Percentiles rank a stretch among this genome's conserved stretches.
These are phyloP conservation scores for Brachyhypopomus occidentalis DNA, from an alignment of 2,113 vertebrate genomes.

Conservation along the genomic window DNA sequence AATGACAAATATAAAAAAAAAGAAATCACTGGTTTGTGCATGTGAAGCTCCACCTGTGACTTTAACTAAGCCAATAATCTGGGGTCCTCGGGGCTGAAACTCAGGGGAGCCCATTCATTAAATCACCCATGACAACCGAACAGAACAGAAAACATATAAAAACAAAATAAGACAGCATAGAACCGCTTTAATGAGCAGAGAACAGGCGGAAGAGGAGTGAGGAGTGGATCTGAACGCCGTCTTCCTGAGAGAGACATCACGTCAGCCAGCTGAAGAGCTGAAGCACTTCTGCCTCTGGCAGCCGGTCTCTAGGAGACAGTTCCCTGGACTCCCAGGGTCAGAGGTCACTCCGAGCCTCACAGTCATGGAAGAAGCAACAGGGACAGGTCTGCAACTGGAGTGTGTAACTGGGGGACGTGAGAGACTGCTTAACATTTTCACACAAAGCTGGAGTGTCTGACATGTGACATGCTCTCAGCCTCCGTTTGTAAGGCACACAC, in stretches of 20 bases:
- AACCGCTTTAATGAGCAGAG: too few relatives aligned
- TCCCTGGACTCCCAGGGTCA: not conserved
- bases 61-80: too few relatives aligned
- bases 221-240: not conserved
- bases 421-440: not conserved
- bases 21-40: too few relatives aligned
- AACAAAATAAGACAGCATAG: too few relatives aligned
- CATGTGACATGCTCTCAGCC: not conserved
- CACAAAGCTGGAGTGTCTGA: not conserved
- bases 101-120: too few relatives aligned
- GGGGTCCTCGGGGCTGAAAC: too few relatives aligned
- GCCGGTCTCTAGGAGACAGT: not conserved
- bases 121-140: too few relatives aligned
- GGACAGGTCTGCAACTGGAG: not conserved
- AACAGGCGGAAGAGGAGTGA: not conserved
- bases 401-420: not conserved
- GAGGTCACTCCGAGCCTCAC: not conserved
- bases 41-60: too few relatives aligned
- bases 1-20: too few relatives aligned
- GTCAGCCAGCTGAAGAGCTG: conserved; percentile 9
- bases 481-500: not conserved
- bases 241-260: not conserved
- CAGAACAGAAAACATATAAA: too few relatives aligned
- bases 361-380: conserved; percentile 18
- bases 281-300: conserved; percentile 5